phyloP scores from a whole-genome alignment of 2,888 invertebrate species.

The Polydesmus complanatus region DNA sequence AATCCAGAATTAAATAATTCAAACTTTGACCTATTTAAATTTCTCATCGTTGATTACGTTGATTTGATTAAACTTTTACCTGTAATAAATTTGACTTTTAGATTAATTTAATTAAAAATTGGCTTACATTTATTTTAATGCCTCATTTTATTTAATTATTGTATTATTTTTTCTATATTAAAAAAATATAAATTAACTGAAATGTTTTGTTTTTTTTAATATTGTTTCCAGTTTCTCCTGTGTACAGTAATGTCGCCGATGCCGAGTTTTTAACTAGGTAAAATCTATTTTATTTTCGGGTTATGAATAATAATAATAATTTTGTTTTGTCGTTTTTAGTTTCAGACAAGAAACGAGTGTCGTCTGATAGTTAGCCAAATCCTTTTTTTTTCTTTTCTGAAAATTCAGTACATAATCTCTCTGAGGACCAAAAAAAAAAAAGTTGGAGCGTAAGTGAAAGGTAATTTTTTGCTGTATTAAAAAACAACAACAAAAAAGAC shows the following conservation, averaged over 20 bases:
- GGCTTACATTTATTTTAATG: no score
- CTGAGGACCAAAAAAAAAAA: neutral
- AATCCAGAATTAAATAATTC: no score
- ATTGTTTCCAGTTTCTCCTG: constrained; percentile 14
- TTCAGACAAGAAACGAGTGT: neutral
- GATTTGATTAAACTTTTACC: no score
- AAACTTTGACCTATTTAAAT: no score
- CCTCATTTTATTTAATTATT: no score
- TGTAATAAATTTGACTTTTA: no score
- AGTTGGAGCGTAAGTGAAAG: no score
- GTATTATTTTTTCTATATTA: no score
- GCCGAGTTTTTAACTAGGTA: constrained; percentile 14
- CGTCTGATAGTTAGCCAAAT: neutral
- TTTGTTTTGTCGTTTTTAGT: neutral
- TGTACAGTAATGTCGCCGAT: constrained; percentile 17
- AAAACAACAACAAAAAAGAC: no score
- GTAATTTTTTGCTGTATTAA: no score
- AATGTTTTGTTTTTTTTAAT: neutral
- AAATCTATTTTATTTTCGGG: neutral
- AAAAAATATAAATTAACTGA: neutral
- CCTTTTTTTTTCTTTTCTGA: neutral
- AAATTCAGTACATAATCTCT: neutral
- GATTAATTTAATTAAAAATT: no score
- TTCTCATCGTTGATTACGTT: no score
- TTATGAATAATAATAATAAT: neutral